Evolutionary conservation across 2,113 vertebrate species (phyloP), one percentile per base, ranked within the genome.

Genomic region (Istiophorus platypterus): DNA sequence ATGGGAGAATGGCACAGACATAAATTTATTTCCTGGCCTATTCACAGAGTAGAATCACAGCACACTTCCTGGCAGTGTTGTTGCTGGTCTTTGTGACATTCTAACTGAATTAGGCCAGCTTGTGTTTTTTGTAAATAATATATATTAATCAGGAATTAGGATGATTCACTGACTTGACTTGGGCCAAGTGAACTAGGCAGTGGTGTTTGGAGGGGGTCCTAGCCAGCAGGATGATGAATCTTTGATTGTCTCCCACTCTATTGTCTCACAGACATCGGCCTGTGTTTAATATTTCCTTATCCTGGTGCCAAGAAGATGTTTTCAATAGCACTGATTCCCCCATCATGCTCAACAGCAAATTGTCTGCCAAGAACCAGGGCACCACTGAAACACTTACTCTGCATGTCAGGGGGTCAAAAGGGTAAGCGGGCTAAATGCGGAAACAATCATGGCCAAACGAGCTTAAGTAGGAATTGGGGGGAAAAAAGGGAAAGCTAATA

Each of bases 281-380:
- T 76, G 56, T 78, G 82, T 92, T 82, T 90, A 88, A 89, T 76
- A 74, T 92, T 91, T 91, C 81, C 82, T 76, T 31, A 15, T 34
- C 61, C 39, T 12, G 4, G 3, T 51, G 88, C 89, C 90, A 92
- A 87, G 67, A 87, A 84, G 67, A 84, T 29, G 83, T 89, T 89
- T 62, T 65, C 51, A 71, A 24, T 26, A 64, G 56, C 3, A 4
- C 27, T 2, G 47, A 68, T 42, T 85, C 79, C 78, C 84, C 81
- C 78, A 42, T 78, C 24, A 47, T 5, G 61, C 67, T 73, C n/a
- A 2, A 84, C 69, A 56, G 61, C 65, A 18, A 56, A 77, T 62
- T 18, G 39, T 77, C 77, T 39, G 26, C 51, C 24, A 27, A 76
- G 77, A 24, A 65, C 58, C 81, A 58, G 31, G 64, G 59, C 49